phyloP scores from a whole-genome alignment of 2,113 vertebrate genomes.

The Scopus umbretta region DNA sequence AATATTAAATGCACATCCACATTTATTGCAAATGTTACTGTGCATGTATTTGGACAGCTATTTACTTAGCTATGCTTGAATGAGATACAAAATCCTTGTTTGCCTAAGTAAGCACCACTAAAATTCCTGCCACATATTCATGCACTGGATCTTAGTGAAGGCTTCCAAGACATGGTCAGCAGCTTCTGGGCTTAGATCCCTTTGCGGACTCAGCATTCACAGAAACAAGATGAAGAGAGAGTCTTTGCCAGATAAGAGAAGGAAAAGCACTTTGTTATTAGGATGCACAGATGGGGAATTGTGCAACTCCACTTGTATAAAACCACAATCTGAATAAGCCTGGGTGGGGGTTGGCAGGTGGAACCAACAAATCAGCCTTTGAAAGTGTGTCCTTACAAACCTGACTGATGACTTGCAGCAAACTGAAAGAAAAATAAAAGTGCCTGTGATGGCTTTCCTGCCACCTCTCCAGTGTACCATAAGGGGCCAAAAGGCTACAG shows the following conservation, averaged over 20 bases:
- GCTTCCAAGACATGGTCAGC: background rate
- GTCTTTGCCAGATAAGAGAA: background rate
- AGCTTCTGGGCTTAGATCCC: background rate
- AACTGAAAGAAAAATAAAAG: background rate
- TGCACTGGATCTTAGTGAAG: background rate
- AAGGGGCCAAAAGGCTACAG: background rate
- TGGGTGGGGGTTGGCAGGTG: background rate
- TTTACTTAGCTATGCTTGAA: background rate
- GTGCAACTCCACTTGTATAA: background rate
- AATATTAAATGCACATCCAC: background rate
- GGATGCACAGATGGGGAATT: background rate
- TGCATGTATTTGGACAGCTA: background rate
- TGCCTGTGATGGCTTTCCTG: background rate
- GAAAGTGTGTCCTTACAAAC: background rate
- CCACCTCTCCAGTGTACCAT: background rate
- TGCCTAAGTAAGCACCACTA: background rate
- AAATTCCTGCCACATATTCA: background rate
- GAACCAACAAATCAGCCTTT: background rate
- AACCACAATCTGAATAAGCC: background rate
- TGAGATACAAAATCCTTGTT: background rate
- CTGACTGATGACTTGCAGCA: background rate
- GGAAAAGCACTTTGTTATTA: background rate
- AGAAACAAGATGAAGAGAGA: background rate
- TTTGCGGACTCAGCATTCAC: background rate
- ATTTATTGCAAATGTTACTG: background rate